A percentile compares a stretch with the other conserved stretches of the same genome.
Evolutionary conservation across 2,888 invertebrate species (phyloP).

Genomic region (Lithophane ornitopus): DNA sequence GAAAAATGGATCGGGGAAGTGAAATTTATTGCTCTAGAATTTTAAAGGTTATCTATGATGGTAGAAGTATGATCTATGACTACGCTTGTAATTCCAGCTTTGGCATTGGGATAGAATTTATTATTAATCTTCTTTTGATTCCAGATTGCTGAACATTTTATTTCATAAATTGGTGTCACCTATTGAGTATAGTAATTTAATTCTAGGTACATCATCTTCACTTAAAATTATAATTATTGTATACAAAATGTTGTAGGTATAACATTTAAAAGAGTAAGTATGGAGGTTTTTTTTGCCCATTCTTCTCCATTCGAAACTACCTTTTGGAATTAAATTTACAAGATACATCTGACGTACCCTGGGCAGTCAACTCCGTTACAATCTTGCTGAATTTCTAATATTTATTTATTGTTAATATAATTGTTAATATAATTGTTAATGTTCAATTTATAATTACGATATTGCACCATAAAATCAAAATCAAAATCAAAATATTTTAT

Average conservation of each 20-base stretch:
- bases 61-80: not conserved
- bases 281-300: no score
- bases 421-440: no score
- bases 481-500: no score
- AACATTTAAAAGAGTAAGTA: no score
- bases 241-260: no score
- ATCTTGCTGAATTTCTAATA: not conserved
- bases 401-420: no score
- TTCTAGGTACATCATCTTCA: no score
- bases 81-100: not conserved
- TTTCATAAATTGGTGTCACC: not conserved
- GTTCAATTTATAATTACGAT: no score
- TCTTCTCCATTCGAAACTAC: no score
- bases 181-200: no score
- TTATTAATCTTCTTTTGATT: not conserved
- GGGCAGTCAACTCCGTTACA: not conserved
- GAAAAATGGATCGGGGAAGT: slow-evolving; percentile 33
- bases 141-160: not conserved
- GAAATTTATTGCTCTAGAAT: slow-evolving; percentile 33
- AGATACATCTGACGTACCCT: not conserved
- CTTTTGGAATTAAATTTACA: no score
- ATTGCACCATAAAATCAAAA: not conserved
- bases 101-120: not conserved
- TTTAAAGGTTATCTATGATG: not conserved
- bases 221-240: no score